Evolutionary conservation across 2,888 invertebrate genomes (phyloP).

Genomic region (Orthosia incerta): DNA sequence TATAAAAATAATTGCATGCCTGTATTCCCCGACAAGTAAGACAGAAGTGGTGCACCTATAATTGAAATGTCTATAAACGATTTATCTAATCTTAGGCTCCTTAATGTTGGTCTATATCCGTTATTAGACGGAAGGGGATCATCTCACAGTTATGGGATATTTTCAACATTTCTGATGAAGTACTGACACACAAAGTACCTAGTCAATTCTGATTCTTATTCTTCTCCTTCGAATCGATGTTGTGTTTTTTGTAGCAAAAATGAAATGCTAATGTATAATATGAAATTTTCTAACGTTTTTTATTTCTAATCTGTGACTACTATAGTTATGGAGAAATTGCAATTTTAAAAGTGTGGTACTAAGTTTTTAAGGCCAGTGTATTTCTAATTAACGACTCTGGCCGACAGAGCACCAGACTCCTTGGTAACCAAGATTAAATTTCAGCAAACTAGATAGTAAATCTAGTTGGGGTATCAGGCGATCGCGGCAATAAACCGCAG

Average conservation of each 20-base stretch:
- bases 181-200: neutral
- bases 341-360: no score
- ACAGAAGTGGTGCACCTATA: no score
- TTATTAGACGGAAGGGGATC: neutral
- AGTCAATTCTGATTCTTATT: no score
- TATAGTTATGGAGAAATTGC: no score
- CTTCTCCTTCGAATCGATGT: no score
- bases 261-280: no score
- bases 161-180: neutral
- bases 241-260: no score
- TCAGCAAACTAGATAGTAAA: constrained; percentile 62
- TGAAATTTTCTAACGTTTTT: no score
- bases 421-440: constrained; percentile 59
- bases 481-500: constrained; percentile 75
- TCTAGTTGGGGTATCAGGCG: constrained; percentile 67
- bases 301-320: no score
- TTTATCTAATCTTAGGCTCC: neutral
- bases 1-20: no score
- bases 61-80: neutral
- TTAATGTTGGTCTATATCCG: neutral
- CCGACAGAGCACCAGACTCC: constrained; percentile 20
- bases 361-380: neutral
- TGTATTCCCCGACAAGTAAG: no score
- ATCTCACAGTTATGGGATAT: neutral
- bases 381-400: constrained; percentile 11